Evolutionary conservation across 1,140 invertebrate genomes (phyloP).

Genomic region (Drosophila novamexicana): DNA sequence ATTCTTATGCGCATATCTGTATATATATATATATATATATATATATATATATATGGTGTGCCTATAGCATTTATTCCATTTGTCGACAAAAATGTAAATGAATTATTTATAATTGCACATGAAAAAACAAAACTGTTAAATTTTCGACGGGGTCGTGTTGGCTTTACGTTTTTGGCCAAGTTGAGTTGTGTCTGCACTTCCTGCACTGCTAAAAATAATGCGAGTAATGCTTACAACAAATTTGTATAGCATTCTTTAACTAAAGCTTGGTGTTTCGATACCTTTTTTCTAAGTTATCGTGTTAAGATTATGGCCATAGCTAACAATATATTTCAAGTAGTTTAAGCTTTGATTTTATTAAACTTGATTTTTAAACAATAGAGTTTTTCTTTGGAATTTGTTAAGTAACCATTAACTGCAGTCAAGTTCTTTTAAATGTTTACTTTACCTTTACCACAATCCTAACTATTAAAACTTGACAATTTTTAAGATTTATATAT

Average conservation of each 20-base stretch:
- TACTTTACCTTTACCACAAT: too few relatives aligned
- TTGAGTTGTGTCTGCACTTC: constrained; percentile 25
- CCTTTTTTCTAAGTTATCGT: too few relatives aligned
- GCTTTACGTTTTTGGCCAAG: not conserved
- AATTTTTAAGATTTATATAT: too few relatives aligned
- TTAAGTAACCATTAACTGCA: too few relatives aligned
- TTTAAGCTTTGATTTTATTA: too few relatives aligned
- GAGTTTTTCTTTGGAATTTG: too few relatives aligned
- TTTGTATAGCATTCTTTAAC: not conserved
- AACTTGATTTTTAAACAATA: too few relatives aligned
- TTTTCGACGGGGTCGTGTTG: constrained; percentile 9
- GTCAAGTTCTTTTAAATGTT: too few relatives aligned
- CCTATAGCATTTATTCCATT: constrained; percentile 9
- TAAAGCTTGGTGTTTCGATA: too few relatives aligned
- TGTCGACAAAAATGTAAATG: constrained; percentile 35
- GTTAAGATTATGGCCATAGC: too few relatives aligned
- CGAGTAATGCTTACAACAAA: not conserved
- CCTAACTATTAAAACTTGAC: too few relatives aligned
- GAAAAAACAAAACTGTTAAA: constrained; percentile 48
- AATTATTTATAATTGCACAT: constrained; percentile 61
- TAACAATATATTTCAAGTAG: not conserved
- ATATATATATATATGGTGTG: constrained; percentile 1
- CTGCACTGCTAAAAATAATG: constrained; percentile 31
- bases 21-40: constrained; percentile 39
- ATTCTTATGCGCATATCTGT: constrained; percentile 22